phyloP scores from a whole-genome alignment of 1,140 invertebrate genomes.

The Argopecten irradians region DNA sequence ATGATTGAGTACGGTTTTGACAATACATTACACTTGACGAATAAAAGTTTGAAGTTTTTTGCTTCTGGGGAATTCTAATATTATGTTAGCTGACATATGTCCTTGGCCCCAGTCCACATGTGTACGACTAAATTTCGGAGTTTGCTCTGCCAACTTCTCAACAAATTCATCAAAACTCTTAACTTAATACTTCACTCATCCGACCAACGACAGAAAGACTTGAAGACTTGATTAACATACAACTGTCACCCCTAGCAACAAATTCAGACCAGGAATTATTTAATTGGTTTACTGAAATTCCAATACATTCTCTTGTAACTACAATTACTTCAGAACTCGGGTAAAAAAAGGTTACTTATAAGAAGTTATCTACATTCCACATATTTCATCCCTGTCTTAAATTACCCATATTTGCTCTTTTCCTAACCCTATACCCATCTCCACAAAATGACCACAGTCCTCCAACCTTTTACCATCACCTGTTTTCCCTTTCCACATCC shows the following conservation, averaged over 20 bases:
- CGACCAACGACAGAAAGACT: not conserved
- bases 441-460: no score
- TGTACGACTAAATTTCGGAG: not conserved
- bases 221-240: not conserved
- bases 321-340: no score
- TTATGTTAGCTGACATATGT: not conserved
- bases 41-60: constrained; percentile 19
- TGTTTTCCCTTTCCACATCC: no score
- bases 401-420: no score
- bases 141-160: constrained; percentile 12
- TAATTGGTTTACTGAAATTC: no score
- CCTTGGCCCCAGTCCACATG: not conserved
- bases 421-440: no score
- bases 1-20: constrained; percentile 4
- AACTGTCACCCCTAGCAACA: not conserved
- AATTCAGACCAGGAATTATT: not conserved
- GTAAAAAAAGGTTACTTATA: no score
- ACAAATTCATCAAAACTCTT: not conserved
- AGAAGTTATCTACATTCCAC: no score
- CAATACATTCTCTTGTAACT: no score
- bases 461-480: no score
- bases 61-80: not conserved
- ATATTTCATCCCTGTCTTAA: no score
- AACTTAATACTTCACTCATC: not conserved
- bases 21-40: constrained; percentile 5